Evolutionary conservation across 1,140 invertebrate genomes (phyloP), one percentile per base, ranked within the genome.

Genomic region (Drosophila varians): DNA sequence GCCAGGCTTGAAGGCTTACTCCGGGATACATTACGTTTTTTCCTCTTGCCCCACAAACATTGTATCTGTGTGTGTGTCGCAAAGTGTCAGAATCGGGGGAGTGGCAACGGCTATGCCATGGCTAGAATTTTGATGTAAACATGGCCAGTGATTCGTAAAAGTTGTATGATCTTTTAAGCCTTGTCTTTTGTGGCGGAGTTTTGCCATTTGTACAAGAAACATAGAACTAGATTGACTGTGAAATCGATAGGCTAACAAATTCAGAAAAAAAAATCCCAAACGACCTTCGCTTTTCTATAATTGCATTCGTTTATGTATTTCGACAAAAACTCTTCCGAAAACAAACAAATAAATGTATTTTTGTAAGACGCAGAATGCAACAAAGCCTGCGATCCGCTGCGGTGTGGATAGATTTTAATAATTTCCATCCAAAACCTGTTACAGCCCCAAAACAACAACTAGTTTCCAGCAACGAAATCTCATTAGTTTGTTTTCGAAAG

Each of bases 331-430:
- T 12, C 16, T 18, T 42, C 11, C 18, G 26, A 45, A 58, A 38
- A 18, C 9, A 49, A 36, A 28, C 42, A 2, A 4, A 11, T 48
- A 34, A 12, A 14, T 16, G 9, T 31, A 31, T 16, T 58, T 62
- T 47, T 18, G 12, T n/a, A 2, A 45, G 58, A 42, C 61, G 53
- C 38, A 58, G n/a, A 65, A 42, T 49, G 25, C 61, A 53, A 52
- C 21, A 45, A 53, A 23, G 12, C 47, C 8, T 18, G 25, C 19
- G 14, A 28, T 21, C 9, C 9, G 31, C 46, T n/a, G 36, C 36
- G 14, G 14, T 8, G 3, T 12, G 26, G 14, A 25, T 52, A 43
- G 21, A 21, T 31, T 49, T 4, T 19, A 31, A 26, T 46, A 8
- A 65, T 57, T 31, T 43, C 0, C 12, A 14, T n/a, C 21, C 21